phyloP scores from a whole-genome alignment of 2,113 vertebrate species.

The Perca flavescens region DNA sequence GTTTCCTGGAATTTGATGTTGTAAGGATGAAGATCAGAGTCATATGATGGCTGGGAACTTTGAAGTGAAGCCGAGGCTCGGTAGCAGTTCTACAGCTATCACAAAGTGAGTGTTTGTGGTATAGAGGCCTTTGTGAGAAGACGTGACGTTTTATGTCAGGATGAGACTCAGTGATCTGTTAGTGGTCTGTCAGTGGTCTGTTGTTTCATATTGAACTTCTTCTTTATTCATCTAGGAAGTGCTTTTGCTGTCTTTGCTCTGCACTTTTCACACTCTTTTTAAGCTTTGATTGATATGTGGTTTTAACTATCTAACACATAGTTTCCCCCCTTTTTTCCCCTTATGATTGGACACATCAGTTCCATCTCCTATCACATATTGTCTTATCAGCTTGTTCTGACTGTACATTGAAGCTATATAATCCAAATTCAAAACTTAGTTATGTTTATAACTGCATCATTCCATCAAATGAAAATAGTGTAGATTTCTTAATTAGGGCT shows the following conservation, averaged over 20 bases:
- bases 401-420: too few species aligned
- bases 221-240: neutral
- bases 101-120: neutral
- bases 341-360: too few species aligned
- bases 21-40: slow-evolving; percentile 37
- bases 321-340: too few species aligned
- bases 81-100: neutral
- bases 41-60: slow-evolving; percentile 22
- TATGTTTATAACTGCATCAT: neutral
- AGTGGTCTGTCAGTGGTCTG: neutral
- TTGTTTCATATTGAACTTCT: neutral
- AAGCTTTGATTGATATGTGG: neutral
- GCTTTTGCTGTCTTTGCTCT: neutral
- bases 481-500: neutral
- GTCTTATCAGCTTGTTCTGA: too few species aligned
- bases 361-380: too few species aligned
- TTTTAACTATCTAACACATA: neutral
- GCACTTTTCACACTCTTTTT: neutral
- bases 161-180: neutral
- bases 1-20: slow-evolving; percentile 33
- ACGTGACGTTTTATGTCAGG: neutral
- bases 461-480: neutral
- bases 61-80: neutral
- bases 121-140: neutral
- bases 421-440: too few species aligned